A percentile compares a stretch with the other conserved stretches of the same genome.
These are phyloP conservation scores for Chloroceryle inda DNA, from an alignment of 2,797 vertebrate species.

Conservation along the genomic window DNA sequence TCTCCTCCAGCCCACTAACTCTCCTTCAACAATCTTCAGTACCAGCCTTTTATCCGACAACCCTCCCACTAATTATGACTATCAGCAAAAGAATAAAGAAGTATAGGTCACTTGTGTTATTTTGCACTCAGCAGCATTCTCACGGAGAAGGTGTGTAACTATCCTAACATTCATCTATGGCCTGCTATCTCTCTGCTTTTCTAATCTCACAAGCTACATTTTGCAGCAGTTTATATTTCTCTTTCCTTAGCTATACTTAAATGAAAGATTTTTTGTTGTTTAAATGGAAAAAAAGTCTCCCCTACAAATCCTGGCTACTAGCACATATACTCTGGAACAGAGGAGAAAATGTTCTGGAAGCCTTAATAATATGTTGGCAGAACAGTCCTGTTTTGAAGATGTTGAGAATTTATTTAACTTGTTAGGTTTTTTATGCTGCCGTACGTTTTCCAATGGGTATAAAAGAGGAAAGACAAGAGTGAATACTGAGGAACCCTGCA, in stretches of 20 bases:
- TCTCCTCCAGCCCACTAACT: background rate
- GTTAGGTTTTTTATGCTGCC: background rate
- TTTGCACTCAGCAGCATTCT: background rate
- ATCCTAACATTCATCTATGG: background rate
- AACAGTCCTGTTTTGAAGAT: slow-evolving; percentile 10
- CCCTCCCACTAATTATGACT: background rate
- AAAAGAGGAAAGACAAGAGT: background rate
- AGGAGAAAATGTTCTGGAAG: slow-evolving; percentile 25
- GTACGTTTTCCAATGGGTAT: background rate
- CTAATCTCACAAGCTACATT: background rate
- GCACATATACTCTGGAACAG: background rate
- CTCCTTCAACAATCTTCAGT: background rate
- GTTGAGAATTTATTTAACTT: slow-evolving; percentile 20
- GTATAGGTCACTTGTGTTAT: background rate
- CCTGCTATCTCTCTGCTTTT: background rate
- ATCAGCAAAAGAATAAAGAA: background rate
- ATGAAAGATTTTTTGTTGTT: background rate
- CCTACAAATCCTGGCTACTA: background rate
- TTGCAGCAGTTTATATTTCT: background rate
- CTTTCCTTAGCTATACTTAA: background rate
- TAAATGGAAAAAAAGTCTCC: background rate
- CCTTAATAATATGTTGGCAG: slow-evolving; percentile 19
- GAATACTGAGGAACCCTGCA: background rate
- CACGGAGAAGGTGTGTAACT: background rate
- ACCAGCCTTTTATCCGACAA: background rate